These are phyloP conservation scores for Phytoseiulus persimilis DNA, from an alignment of 2,888 invertebrate species.

Conservation along the genomic window DNA sequence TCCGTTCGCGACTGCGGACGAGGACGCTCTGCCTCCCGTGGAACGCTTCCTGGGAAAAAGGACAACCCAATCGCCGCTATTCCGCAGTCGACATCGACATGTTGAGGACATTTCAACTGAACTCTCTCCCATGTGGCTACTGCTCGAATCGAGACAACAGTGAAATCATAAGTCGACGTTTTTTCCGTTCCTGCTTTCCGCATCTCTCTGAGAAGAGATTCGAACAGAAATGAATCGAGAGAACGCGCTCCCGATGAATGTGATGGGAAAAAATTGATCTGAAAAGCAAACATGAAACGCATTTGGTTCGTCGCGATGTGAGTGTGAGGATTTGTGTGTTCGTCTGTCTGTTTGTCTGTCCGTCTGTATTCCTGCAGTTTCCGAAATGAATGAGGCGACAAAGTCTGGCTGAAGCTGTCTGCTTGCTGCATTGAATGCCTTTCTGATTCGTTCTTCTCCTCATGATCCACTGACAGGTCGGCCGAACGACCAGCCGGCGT, in stretches of 20 bases:
- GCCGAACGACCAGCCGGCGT: background rate
- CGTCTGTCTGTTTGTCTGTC: background rate
- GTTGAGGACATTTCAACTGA: background rate
- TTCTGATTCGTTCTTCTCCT: background rate
- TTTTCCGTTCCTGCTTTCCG: background rate
- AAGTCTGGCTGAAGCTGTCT: constrained; percentile 38
- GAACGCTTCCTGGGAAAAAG: background rate
- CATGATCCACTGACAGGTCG: background rate
- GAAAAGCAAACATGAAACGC: background rate
- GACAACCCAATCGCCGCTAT: background rate
- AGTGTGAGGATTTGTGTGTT: background rate
- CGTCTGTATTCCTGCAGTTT: background rate
- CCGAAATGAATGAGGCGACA: background rate
- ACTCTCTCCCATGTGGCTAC: background rate
- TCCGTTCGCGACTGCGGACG: background rate
- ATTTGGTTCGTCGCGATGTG: background rate
- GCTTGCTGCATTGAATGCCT: constrained; percentile 1
- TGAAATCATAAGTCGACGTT: background rate
- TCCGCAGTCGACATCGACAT: background rate
- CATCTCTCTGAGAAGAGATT: background rate
- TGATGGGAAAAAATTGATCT: background rate
- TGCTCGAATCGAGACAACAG: background rate
- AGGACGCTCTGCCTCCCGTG: background rate
- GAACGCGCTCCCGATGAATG: background rate
- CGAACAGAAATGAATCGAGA: background rate